These are phyloP conservation scores for Platerodrilus igneus DNA, from an alignment of 2,888 invertebrate species.

Conservation along the genomic window DNA sequence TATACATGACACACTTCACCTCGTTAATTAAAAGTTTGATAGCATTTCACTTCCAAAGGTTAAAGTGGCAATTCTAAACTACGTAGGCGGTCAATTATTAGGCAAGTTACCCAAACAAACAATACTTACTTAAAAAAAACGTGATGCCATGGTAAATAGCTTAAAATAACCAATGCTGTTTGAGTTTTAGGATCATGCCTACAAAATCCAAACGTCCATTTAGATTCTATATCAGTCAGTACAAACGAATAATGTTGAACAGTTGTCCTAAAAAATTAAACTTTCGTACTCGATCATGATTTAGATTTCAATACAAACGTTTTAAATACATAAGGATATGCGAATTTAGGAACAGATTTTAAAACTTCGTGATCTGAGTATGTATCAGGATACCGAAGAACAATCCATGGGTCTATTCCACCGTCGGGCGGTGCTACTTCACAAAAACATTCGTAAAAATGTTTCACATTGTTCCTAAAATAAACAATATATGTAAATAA, in stretches of 20 bases:
- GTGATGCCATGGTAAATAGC: constrained; percentile 95
- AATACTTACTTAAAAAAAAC: constrained; percentile 81
- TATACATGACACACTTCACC: too few species aligned
- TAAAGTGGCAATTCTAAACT: too few species aligned
- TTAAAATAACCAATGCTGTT: constrained; percentile 78
- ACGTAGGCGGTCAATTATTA: too few species aligned
- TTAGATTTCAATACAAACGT: constrained; percentile 57
- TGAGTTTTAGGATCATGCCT: constrained; percentile 88
- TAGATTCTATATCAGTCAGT: constrained; percentile 88
- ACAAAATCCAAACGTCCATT: constrained; percentile 97
- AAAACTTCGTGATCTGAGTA: constrained; percentile 82
- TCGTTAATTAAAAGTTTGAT: too few species aligned
- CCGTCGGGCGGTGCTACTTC: constrained; percentile 68
- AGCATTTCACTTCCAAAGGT: too few species aligned
- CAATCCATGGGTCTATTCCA: constrained; percentile 64
- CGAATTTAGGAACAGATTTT: constrained; percentile 84
- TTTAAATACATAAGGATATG: constrained; percentile 78
- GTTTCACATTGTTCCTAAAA: constrained; percentile 71
- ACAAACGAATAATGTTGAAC: constrained; percentile 97
- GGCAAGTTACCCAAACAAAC: too few species aligned
- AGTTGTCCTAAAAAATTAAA: constrained; percentile 60
- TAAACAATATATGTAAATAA: too few species aligned
- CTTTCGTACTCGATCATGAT: background rate
- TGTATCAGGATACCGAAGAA: constrained; percentile 79
- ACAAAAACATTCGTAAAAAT: constrained; percentile 77